Evolutionary conservation across 2,113 vertebrate genomes (phyloP).

Genomic region (Thymallus thymallus): DNA sequence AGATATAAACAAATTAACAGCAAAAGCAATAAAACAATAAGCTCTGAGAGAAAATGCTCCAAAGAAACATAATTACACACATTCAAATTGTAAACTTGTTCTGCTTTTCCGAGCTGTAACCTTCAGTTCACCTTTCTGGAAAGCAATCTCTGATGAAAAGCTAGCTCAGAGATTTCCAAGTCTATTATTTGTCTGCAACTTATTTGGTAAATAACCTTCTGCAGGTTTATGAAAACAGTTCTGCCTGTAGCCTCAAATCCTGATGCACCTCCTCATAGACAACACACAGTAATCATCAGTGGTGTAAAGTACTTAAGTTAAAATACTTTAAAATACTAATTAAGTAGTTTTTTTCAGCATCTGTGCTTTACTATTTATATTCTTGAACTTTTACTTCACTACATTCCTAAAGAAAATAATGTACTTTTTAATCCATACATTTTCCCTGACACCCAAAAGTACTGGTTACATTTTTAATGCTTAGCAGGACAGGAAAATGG

Average conservation of each 20-base stretch:
- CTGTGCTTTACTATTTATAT: too few relatives aligned
- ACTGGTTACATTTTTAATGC: too few relatives aligned
- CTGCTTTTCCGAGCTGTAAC: neutral
- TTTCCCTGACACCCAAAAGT: too few relatives aligned
- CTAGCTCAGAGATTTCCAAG: neutral
- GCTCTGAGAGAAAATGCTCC: neutral
- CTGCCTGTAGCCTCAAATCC: neutral
- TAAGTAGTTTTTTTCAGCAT: too few relatives aligned
- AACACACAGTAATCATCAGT: neutral
- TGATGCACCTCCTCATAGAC: neutral
- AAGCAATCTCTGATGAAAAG: constrained; percentile 1
- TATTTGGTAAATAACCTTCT: neutral
- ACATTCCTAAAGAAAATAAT: too few relatives aligned
- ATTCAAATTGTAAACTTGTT: neutral
- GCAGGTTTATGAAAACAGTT: neutral
- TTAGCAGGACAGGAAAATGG: too few relatives aligned
- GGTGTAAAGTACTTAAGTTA: too few relatives aligned
- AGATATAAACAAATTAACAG: neutral
- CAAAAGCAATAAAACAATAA: neutral
- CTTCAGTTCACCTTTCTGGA: constrained; percentile 4
- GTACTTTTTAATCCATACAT: too few relatives aligned
- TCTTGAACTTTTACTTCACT: too few relatives aligned
- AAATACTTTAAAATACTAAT: too few relatives aligned
- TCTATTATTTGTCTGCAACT: neutral
- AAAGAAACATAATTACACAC: neutral